Base-by-base conservation (phyloP, 2,797 vertebrate species). In the Borostomias antarcticus region DNA sequence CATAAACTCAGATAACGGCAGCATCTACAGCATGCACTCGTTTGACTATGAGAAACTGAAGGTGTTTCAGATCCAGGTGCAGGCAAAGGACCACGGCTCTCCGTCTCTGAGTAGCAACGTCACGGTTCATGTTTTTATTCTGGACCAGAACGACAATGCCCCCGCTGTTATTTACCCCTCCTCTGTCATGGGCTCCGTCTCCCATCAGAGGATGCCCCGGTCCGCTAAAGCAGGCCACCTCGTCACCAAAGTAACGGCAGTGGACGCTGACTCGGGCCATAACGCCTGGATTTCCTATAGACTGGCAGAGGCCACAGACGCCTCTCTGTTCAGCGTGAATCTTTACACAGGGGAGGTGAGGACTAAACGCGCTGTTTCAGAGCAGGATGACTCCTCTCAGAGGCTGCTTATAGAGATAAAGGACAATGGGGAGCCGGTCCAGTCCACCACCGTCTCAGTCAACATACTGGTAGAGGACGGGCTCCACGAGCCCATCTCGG, bases 61-160 rank as follows among this genome's bases (percentile, higher is more conserved):
- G 50, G 76, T 82, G 26, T 69, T 86, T 60, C 71, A 75, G 58
- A 73, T 88, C 28, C 62, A 68, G 19, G 70, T 87, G 7, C 79
- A 85, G 45, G 85, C 84, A 21, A 87, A 76, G 62, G 87, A 88
- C 51, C 69, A 80, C 5, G 87, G 86, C 15, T 80, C 72, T 67
- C 82, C 84, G 17, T 73, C 86, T 45, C 78, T 90, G 7, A 88
- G 85, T 66, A 88, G 81, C 58, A 91, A 89, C 3, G 79, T 82
- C n/a, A 89, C 87, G 33, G 85, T 91, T 35, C 81, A 76, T 23
- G 81, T 88, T 1, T 89, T 89, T 17, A 85, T 87, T 53, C 68
- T 86, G 70, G 86, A 89, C 66, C 82, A 85, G 72, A 89, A 89
- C 69, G 86, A 89, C 75, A 90, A 89, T 33, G 77, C 80, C 25